Evolutionary conservation across 1,140 invertebrate genomes (phyloP).

Genomic region (Pinna nobilis): DNA sequence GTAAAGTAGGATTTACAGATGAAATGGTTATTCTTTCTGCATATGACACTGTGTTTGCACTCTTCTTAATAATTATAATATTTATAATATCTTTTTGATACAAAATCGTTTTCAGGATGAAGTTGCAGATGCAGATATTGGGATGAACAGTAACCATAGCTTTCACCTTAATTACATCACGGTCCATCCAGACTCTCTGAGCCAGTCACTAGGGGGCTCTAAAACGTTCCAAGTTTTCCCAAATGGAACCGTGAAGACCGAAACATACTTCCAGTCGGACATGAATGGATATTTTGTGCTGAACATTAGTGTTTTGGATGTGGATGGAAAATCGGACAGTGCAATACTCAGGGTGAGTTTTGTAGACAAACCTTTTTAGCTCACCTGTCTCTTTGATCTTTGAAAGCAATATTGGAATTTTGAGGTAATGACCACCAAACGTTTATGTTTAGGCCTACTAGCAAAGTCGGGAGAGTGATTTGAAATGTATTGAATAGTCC

Average conservation of each 20-base stretch:
- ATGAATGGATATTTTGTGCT: constrained; percentile 99
- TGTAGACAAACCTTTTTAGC: too few relatives aligned
- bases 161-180: constrained; percentile 88
- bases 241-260: constrained; percentile 88
- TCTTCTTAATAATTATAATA: too few relatives aligned
- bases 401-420: neutral
- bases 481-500: too few relatives aligned
- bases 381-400: too few relatives aligned
- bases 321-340: constrained; percentile 77
- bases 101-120: constrained; percentile 80
- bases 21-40: too few relatives aligned
- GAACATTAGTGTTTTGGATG: constrained; percentile 90
- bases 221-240: constrained; percentile 89
- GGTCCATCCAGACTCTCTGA: constrained; percentile 77
- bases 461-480: too few relatives aligned
- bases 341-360: constrained; percentile 43
- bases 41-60: too few relatives aligned
- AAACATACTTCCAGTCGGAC: constrained; percentile 95
- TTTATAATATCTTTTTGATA: too few relatives aligned
- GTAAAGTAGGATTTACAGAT: too few relatives aligned
- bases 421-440: too few relatives aligned
- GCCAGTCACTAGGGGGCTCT: constrained; percentile 78
- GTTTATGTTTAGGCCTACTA: too few relatives aligned
- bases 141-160: constrained; percentile 84
- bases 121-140: constrained; percentile 85